Base-by-base conservation (phyloP, 2,113 vertebrate species). In the Ageneiosus marmoratus region DNA sequence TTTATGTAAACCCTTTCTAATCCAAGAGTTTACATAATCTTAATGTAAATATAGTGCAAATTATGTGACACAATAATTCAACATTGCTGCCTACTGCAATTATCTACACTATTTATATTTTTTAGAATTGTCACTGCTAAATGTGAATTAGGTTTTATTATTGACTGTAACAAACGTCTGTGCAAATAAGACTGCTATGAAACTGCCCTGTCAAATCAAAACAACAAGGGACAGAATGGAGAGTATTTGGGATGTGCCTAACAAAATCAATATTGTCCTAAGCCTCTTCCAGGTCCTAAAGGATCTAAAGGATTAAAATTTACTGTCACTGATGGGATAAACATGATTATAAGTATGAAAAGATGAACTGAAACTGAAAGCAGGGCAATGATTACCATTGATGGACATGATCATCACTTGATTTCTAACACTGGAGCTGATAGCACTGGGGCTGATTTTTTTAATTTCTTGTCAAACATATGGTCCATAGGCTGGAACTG, bases 261-360 rank as follows among this genome's bases (percentile, higher is more conserved):
- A 44, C 20, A 48, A 48, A 73, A 73, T 73, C 69, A 73, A 58
- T 55, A n/a, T 77, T 77, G 53, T 5, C 32, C n/a, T 56, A 56
- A 55, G 51, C 9, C 29, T 53, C 22, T 77, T 53, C 32, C 18
- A 22, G 18, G 50, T 56, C 29, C 20, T 56, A 11, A 46, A 0
- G 1, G 46, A 20, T 69, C 65, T 24, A 41, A 24, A 24, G 12
- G n/a, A n/a, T n/a, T 48, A 48, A 50, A n/a, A n/a, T n/a, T n/a
- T n/a, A 27, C 41, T 18, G 4, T 48, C 44, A 18, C 11, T 27
- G 34, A 29, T 18, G 2, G 44, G 8, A 4, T 70, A 46, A 13
- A 69, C 10, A n/a, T 70, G 1, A 1, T 41, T 12, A 24, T 69
- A 2, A 6, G 1, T 2, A 27, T 12, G n/a, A 32, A 63, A 12